Percentiles rank a stretch among this genome's conserved stretches.
Conservation (phyloP, 1,140 invertebrate genomes). For the Holotrichia oblita region DNA sequence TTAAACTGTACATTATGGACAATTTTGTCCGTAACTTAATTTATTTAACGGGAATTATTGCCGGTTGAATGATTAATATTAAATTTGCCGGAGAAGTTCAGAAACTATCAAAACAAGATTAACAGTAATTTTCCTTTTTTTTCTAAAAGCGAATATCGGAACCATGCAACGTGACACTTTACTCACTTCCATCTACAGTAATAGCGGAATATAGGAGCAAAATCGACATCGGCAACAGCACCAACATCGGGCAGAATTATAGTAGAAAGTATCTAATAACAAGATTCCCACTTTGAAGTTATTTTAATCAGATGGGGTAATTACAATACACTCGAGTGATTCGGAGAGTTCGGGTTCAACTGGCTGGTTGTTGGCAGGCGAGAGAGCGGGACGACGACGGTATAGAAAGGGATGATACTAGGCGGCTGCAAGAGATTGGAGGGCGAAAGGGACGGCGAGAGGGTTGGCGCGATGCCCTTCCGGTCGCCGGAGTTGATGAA, state of each 20-base stretch:
- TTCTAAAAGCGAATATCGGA: background rate
- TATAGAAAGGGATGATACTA: background rate
- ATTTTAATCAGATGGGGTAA: constrained; percentile 60
- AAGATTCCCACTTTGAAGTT: constrained; percentile 60
- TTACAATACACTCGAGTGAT: constrained; percentile 58
- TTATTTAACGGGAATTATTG: too few species aligned
- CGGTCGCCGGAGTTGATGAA: constrained; percentile 61
- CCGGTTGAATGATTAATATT: too few species aligned
- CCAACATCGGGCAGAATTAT: constrained; percentile 28
- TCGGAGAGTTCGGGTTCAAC: constrained; percentile 42
- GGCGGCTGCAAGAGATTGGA: constrained; percentile 41
- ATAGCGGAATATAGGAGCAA: background rate
- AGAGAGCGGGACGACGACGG: constrained; percentile 38
- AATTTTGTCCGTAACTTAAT: too few species aligned
- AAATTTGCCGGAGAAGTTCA: too few species aligned
- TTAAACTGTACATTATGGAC: too few species aligned
- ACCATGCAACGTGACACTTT: background rate
- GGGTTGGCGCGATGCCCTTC: constrained; percentile 53
- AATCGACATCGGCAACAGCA: constrained; percentile 8
- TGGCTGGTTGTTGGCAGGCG: constrained; percentile 32
- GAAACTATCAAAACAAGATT: too few species aligned
- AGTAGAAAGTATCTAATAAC: constrained; percentile 53
- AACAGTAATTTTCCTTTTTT: background rate
- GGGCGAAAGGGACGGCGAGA: constrained; percentile 39
- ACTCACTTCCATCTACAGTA: background rate